A percentile compares a stretch with the other conserved stretches of the same genome.
Conservation (phyloP, 2,113 vertebrate species). For the Laticauda laticaudata region DNA sequence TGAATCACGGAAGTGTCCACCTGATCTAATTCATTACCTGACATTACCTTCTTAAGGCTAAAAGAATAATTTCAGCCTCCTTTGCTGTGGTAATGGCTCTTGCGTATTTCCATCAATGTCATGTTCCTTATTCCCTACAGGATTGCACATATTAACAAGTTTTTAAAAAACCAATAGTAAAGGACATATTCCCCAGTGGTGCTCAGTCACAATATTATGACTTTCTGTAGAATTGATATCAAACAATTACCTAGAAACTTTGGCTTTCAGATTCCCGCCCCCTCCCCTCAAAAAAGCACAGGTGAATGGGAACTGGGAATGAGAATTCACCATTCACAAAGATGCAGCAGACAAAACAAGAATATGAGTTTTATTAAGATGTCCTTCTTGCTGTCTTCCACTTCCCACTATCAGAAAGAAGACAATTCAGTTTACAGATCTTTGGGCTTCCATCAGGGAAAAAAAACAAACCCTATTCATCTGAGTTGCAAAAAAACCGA, state of each 20-base stretch:
- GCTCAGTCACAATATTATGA: background rate
- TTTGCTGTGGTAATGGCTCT: background rate
- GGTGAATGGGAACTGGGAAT: background rate
- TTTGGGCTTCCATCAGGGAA: too few species aligned
- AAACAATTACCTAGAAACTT: background rate
- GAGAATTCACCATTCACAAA: background rate
- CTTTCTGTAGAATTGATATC: background rate
- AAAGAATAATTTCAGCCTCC: background rate
- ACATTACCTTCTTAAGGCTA: background rate
- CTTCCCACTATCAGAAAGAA: background rate
- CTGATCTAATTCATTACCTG: background rate
- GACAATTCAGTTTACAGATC: too few species aligned
- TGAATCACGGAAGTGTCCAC: background rate
- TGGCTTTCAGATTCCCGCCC: background rate
- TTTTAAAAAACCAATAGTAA: background rate
- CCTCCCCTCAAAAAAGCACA: background rate
- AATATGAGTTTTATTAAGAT: background rate
- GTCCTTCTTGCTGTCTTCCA: background rate
- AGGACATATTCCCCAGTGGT: background rate
- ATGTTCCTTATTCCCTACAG: background rate
- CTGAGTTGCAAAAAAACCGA: too few species aligned
- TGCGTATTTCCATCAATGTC: background rate
- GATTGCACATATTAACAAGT: background rate
- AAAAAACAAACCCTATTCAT: too few species aligned
- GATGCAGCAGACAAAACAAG: background rate